Conservation (phyloP, 2,888 invertebrate species). For the Brenthis ino region DNA sequence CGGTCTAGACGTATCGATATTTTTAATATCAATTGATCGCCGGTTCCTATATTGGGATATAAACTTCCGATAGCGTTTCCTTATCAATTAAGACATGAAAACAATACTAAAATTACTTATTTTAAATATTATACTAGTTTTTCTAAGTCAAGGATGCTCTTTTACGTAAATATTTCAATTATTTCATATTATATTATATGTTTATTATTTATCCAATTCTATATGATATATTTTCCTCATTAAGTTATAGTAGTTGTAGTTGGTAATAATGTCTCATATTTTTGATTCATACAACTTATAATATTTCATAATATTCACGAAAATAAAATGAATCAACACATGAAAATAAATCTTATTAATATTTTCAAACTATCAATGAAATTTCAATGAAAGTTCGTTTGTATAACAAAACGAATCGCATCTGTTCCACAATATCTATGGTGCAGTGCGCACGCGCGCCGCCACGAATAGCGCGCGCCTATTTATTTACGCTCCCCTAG, state of each 20-base stretch:
- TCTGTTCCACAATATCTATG: slow-evolving; percentile 20
- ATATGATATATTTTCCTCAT: too few relatives aligned
- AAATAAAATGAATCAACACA: neutral
- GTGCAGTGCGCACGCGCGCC: slow-evolving; percentile 51
- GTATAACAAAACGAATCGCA: slow-evolving; percentile 22
- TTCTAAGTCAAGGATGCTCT: too few relatives aligned
- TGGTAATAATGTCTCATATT: too few relatives aligned
- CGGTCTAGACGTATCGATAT: slow-evolving; percentile 38
- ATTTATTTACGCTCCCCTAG: slow-evolving; percentile 69
- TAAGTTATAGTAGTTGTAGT: too few relatives aligned
- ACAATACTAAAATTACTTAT: neutral
- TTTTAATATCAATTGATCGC: slow-evolving; percentile 27
- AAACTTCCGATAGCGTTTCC: slow-evolving; percentile 13
- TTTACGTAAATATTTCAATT: too few relatives aligned
- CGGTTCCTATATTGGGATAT: neutral
- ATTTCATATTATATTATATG: too few relatives aligned
- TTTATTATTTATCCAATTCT: too few relatives aligned
- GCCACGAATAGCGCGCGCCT: slow-evolving; percentile 70
- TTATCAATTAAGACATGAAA: slow-evolving; percentile 9
- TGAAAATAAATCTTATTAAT: neutral
- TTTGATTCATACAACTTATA: neutral
- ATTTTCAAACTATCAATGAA: slow-evolving; percentile 16
- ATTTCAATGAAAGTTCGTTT: slow-evolving; percentile 19
- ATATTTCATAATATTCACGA: slow-evolving; percentile 1
- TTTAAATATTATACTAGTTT: too few relatives aligned